phyloP scores from a whole-genome alignment of 2,888 invertebrate species.

The Sinopyrophorus schimmeli region DNA sequence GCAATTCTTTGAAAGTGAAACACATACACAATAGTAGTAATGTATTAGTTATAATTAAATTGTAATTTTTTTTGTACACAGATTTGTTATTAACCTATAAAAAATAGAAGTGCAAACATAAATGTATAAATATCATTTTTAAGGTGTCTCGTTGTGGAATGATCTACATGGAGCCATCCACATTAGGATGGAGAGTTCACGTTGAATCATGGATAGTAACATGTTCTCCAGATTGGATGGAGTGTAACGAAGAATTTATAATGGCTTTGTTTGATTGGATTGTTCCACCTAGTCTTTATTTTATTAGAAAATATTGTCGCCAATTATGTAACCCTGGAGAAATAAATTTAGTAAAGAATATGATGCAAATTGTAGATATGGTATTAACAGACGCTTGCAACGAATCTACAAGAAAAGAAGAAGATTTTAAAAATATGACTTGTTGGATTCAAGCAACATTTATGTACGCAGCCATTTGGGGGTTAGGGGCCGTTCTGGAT shows the following conservation, averaged over 20 bases:
- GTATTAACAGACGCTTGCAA: slow-evolving; percentile 71
- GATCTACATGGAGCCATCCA: slow-evolving; percentile 86
- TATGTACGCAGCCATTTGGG: slow-evolving; percentile 79
- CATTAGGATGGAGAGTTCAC: slow-evolving; percentile 82
- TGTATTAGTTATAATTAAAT: too few species aligned
- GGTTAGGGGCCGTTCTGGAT: slow-evolving; percentile 80
- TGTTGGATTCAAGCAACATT: slow-evolving; percentile 79
- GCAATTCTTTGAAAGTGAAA: background rate
- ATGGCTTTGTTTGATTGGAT: slow-evolving; percentile 74
- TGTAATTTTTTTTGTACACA: too few species aligned
- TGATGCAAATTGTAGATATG: slow-evolving; percentile 77
- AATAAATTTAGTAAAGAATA: slow-evolving; percentile 71
- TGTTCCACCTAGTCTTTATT: slow-evolving; percentile 74
- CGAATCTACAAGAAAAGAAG: slow-evolving; percentile 57
- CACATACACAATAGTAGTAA: too few species aligned
- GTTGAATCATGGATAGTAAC: slow-evolving; percentile 78
- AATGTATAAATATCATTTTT: too few species aligned
- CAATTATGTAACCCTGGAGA: slow-evolving; percentile 71
- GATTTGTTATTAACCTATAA: too few species aligned
- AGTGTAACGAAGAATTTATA: slow-evolving; percentile 64
- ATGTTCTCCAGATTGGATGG: slow-evolving; percentile 66
- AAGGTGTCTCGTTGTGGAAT: slow-evolving; percentile 79
- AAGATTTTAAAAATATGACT: slow-evolving; percentile 69
- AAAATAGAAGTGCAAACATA: too few species aligned
- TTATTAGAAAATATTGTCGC: slow-evolving; percentile 70